phyloP scores from a whole-genome alignment of 1,140 invertebrate species.

The Acromyrmex echinatior region DNA sequence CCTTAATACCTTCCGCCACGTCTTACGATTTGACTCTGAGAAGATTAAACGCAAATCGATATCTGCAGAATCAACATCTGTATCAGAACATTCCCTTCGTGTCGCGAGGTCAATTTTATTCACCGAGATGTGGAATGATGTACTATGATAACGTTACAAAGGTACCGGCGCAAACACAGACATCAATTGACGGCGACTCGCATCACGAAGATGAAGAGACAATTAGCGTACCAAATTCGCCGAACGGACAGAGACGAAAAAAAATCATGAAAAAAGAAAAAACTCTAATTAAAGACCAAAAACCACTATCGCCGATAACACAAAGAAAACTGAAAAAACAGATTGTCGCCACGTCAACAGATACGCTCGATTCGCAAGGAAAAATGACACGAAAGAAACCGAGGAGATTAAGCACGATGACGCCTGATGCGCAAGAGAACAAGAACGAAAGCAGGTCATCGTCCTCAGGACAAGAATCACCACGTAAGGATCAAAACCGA shows the following conservation, averaged over 20 bases:
- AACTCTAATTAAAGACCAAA: constrained; percentile 49
- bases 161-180: constrained; percentile 81
- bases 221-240: constrained; percentile 54
- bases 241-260: constrained; percentile 60
- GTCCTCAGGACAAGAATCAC: constrained; percentile 84
- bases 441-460: constrained; percentile 85
- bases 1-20: constrained; percentile 75
- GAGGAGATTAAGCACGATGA: constrained; percentile 48
- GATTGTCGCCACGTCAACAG: constrained; percentile 73
- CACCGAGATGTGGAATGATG: constrained; percentile 70
- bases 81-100: constrained; percentile 79
- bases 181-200: constrained; percentile 75
- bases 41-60: constrained; percentile 71
- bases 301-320: constrained; percentile 58
- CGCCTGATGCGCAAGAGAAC: constrained; percentile 71
- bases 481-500: constrained; percentile 79
- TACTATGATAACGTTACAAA: constrained; percentile 78
- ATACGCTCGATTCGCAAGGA: constrained; percentile 62
- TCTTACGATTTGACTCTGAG: constrained; percentile 75
- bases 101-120: constrained; percentile 72
- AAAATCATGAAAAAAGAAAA: constrained; percentile 61
- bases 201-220: constrained; percentile 67
- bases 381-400: constrained; percentile 53
- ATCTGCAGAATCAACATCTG: constrained; percentile 65
- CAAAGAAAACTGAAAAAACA: constrained; percentile 78